Evolutionary conservation across 2,888 invertebrate genomes (phyloP).

Genomic region (Pheosia tremula): DNA sequence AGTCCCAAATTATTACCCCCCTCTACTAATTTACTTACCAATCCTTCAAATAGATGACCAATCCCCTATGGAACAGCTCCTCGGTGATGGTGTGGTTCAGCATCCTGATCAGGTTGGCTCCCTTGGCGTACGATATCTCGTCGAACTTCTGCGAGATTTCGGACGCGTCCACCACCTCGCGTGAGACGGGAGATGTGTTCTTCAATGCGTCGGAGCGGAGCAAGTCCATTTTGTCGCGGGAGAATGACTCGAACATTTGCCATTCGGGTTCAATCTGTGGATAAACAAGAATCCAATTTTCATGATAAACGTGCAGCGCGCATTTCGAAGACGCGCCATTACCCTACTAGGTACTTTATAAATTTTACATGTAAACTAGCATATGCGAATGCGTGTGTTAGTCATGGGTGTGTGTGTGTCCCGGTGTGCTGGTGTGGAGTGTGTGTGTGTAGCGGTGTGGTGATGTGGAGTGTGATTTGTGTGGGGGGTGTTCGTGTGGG

Average conservation of each 20-base stretch:
- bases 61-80: slow-evolving; percentile 78
- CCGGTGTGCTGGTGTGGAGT: too few species aligned
- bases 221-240: slow-evolving; percentile 82
- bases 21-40: slow-evolving; percentile 66
- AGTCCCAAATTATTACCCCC: too few species aligned
- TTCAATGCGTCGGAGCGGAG: slow-evolving; percentile 81
- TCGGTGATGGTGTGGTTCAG: slow-evolving; percentile 83
- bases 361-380: too few species aligned
- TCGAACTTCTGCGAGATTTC: slow-evolving; percentile 86
- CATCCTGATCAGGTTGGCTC: slow-evolving; percentile 85
- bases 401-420: too few species aligned
- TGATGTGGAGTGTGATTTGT: too few species aligned
- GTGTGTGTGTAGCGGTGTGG: too few species aligned
- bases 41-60: slow-evolving; percentile 80
- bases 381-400: too few species aligned
- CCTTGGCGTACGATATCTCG: slow-evolving; percentile 83
- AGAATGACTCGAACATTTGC: slow-evolving; percentile 82
- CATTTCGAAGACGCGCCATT: too few species aligned
- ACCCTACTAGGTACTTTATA: too few species aligned
- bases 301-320: too few species aligned
- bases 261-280: slow-evolving; percentile 83
- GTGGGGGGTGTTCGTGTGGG: too few species aligned
- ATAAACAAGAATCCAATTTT: neutral
- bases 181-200: slow-evolving; percentile 83
- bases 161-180: slow-evolving; percentile 75